phyloP scores from a whole-genome alignment of 2,113 vertebrate genomes.

The Alligator sinensis region DNA sequence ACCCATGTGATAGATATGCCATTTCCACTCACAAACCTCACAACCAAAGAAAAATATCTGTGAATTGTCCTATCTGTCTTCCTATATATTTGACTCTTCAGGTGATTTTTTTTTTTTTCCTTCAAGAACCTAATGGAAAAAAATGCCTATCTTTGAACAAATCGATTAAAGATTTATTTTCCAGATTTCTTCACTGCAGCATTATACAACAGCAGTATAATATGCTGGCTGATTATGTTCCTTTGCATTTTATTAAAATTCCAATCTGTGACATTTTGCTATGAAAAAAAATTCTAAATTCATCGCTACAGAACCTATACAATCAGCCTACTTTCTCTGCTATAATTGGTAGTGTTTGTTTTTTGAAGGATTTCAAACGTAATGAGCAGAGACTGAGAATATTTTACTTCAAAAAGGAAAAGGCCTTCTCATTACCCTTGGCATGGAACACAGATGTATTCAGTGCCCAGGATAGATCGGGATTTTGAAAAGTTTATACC shows the following conservation, averaged over 20 bases:
- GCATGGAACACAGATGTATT: conserved; percentile 17
- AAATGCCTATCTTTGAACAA: not conserved
- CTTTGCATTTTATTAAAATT: not conserved
- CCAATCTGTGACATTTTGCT: not conserved
- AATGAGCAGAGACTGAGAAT: not conserved
- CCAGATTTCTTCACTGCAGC: not conserved
- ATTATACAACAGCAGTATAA: not conserved
- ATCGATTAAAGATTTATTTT: not conserved
- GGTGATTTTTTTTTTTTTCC: not conserved
- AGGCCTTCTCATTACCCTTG: not conserved
- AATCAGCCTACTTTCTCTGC: not conserved
- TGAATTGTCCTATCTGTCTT: not conserved
- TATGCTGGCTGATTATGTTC: not conserved
- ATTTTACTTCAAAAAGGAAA: not conserved
- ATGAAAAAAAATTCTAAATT: not conserved
- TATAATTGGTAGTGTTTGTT: not conserved
- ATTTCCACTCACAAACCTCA: not conserved
- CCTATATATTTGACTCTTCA: not conserved
- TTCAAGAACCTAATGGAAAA: not conserved
- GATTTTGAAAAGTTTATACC: not conserved
- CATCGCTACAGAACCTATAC: not conserved
- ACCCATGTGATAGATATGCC: not conserved
- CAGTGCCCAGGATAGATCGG: not conserved
- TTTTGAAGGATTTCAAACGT: not conserved
- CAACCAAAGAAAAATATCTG: not conserved